Evolutionary conservation across 2,888 invertebrate species (phyloP).

Genomic region (Aricia artaxerxes): DNA sequence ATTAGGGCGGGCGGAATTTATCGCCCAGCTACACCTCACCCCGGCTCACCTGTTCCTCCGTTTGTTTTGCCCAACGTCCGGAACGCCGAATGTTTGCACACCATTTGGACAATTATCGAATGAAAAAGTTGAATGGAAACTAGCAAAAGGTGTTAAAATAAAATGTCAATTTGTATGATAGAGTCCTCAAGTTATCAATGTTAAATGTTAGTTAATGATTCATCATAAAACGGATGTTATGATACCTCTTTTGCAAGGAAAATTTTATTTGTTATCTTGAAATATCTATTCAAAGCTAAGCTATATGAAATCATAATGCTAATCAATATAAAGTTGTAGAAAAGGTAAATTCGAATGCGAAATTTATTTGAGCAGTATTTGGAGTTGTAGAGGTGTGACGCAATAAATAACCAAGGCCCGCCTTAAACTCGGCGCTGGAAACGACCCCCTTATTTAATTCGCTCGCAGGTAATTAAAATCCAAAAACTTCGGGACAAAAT

Average conservation of each 20-base stretch:
- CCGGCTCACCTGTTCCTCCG: conserved; percentile 59
- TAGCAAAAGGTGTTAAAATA: neutral
- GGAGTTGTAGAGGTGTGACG: conserved; percentile 33
- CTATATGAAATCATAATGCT: neutral
- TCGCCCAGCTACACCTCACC: conserved; percentile 64
- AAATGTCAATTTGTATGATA: neutral
- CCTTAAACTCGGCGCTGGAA: conserved; percentile 38
- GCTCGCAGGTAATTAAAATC: conserved; percentile 79
- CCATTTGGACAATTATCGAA: neutral
- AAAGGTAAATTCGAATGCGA: neutral
- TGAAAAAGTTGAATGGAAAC: neutral
- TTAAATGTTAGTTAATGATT: neutral
- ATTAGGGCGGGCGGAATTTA: conserved; percentile 78
- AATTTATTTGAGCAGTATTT: conserved; percentile 32
- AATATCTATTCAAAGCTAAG: neutral
- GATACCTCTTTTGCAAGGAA: no score
- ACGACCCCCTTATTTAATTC: conserved; percentile 50
- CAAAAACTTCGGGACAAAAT: conserved; percentile 75
- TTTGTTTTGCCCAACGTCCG: conserved; percentile 47
- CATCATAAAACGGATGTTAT: neutral
- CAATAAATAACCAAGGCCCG: conserved; percentile 40
- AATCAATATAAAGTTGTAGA: neutral
- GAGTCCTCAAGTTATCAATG: neutral
- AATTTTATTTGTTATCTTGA: no score
- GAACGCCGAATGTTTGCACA: conserved; percentile 31